Conservation (phyloP, 2,797 vertebrate genomes). For the Sebastes dallii region DNA sequence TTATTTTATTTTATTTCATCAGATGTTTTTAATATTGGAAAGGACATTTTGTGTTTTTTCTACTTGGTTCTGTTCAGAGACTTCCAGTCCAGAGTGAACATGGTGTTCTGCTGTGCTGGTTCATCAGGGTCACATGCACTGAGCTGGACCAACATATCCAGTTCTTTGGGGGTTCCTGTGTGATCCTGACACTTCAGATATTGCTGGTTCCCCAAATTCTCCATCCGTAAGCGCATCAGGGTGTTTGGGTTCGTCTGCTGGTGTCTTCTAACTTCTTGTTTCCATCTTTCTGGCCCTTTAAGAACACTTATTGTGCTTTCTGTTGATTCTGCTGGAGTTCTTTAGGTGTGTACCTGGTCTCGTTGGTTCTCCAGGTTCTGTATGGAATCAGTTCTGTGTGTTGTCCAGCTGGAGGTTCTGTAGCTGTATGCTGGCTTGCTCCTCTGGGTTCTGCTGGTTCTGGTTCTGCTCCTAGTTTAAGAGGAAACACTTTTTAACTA, state of each 20-base stretch:
- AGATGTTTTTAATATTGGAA: background rate
- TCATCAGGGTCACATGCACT: background rate
- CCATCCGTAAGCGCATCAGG: background rate
- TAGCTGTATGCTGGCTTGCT: slow-evolving; percentile 43
- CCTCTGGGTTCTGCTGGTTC: slow-evolving; percentile 42
- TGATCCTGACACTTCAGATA: background rate
- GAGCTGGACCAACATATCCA: background rate
- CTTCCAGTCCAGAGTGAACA: background rate
- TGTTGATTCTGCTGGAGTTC: background rate
- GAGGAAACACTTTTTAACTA: background rate
- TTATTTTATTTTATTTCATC: background rate
- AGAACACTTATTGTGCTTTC: background rate
- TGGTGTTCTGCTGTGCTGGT: background rate
- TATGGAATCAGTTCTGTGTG: slow-evolving; percentile 11
- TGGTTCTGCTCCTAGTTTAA: slow-evolving; percentile 40
- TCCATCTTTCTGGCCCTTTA: background rate
- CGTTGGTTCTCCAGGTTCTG: slow-evolving; percentile 11
- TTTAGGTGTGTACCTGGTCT: background rate
- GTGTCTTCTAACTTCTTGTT: background rate
- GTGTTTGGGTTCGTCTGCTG: background rate
- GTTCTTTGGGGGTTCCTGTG: background rate
- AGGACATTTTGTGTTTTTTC: background rate
- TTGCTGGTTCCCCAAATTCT: background rate
- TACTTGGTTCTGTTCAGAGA: background rate
- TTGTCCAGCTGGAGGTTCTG: slow-evolving; percentile 54